A percentile compares a stretch with the other conserved stretches of the same genome.
Conservation (phyloP, 1,140 invertebrate species). For the Zaprionus tsacasi region DNA sequence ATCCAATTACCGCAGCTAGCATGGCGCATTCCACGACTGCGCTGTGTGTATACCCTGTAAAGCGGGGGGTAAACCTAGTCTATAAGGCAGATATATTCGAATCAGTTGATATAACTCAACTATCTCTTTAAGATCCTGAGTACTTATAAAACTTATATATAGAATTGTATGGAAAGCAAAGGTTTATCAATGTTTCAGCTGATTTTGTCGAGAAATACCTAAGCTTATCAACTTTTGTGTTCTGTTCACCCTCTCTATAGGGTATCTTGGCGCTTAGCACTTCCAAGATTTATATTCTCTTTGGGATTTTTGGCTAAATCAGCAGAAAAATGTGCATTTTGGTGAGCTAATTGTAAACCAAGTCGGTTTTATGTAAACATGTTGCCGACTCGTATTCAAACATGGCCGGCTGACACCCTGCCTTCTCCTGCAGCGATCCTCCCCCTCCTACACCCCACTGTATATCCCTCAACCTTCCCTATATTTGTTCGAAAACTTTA, state of each 20-base stretch:
- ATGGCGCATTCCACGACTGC: slow-evolving; percentile 42
- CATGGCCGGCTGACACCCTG: slow-evolving; percentile 54
- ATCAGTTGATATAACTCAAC: too few species aligned
- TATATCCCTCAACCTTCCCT: background rate
- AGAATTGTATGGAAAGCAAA: too few species aligned
- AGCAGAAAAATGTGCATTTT: slow-evolving; percentile 60
- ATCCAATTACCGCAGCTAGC: slow-evolving; percentile 41
- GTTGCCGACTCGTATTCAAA: slow-evolving; percentile 77
- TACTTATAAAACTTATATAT: too few species aligned
- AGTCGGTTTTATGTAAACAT: slow-evolving; percentile 80
- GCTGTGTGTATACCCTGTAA: background rate
- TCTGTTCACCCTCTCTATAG: background rate
- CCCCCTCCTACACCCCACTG: background rate
- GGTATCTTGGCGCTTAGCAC: background rate
- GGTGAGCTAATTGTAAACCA: slow-evolving; percentile 68
- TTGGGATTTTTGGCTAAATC: slow-evolving; percentile 39
- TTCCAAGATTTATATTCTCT: background rate
- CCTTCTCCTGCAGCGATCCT: background rate
- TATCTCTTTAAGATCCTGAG: too few species aligned
- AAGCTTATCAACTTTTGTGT: too few species aligned
- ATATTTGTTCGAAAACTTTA: slow-evolving; percentile 41
- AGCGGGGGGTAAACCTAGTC: background rate
- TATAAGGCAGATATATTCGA: background rate
- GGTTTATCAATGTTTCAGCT: too few species aligned
- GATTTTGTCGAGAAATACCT: too few species aligned